Base-by-base conservation (phyloP, 2,888 invertebrate genomes). In the Dioctria rufipes region DNA sequence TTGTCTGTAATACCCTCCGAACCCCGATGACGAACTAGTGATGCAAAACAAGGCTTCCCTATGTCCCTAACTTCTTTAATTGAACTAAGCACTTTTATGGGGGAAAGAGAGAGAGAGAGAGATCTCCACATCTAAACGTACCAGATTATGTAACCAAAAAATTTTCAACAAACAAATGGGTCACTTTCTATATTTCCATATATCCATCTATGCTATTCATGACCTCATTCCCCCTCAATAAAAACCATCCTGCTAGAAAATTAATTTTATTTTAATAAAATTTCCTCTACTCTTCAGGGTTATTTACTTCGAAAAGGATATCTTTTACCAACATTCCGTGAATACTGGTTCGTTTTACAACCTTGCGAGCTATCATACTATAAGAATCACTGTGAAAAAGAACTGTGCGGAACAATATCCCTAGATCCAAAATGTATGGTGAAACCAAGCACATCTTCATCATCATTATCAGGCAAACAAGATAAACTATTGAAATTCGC, bases 281-380 rank as follows among this genome's bases (percentile, higher is more conserved):
- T 46, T 46, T 46, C 54, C 4, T n/a, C 11, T 54, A 8, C 6
- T n/a, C 11, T 86, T 80, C 84, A 93, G 93, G 95, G 95, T 2
- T 92, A 92, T 85, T 89, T 96, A 63, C 91, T 92, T 85, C 95
- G 95, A 86, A 92, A 93, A 80, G 94, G 94, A 0, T 95, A 94
- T 86, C 91, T 95, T 9, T 90, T 95, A 46, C 95, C 94, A 0
- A 93, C 93, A 0, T 92, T 95, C 91, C 91, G 93, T 13, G 95
- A 95, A 84, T 94, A 94, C 86, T 95, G 95, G 94, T 94, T 95
- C 86, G 94, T 95, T 0, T 89, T 96, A 1, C 92, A 93, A 81
- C 94, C 95, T 0, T 93, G 92, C 46, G 92, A 93, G 73, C 90
- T 95, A 63, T 91, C 92, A 0, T 95, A 95, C 87, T 95, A 93